Base-by-base conservation (phyloP, 2,888 invertebrate species). In the Ormia ochracea region DNA sequence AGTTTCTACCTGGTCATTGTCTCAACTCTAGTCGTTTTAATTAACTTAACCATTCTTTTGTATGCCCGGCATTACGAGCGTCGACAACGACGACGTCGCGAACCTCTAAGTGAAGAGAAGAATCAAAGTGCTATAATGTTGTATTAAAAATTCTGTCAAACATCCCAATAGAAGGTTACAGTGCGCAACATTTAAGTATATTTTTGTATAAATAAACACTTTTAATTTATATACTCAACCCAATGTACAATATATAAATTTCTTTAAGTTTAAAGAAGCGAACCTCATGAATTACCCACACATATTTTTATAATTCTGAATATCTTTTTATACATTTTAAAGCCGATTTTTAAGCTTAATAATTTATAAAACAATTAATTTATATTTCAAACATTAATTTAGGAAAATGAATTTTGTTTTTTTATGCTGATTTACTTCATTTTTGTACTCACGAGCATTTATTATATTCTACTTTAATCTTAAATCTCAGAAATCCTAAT, bases 1-100 rank as follows among this genome's bases (percentile, higher is more conserved):
- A 97, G 97, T 4, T 98, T 96, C 89, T 98, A 96, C 79, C 82
- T 90, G 83, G 87, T 90, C 28, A 84, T 90, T 14, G 81, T 87
- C 58, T 87, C 89, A 52, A 87, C 89, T 81, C 78, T 90, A 81
- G 85, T 90, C 74, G 87, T 90, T 23, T 61, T 90, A 50, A 68
- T 89, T 9, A 88, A 90, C 82, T 83, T 90, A 12, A 83, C 84
- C 3, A 80, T 90, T 23, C 70, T 90, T 23, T 19, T 87, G 38
- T 87, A 86, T 61, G 89, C 88, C 33, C 86, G 84, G 43, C 84
- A 86, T 23, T 84, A 85, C 6, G 90, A 90, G 48, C 78, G 81
- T 23, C 83, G 85, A 5, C 85, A 88, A 74, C 84, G 85, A 26
- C 85, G 84, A 66, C 84, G 86, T 14, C 68, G 88, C 17, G 89